Evolutionary conservation across 2,888 invertebrate genomes (phyloP).

Genomic region (Eucera pruinosa): DNA sequence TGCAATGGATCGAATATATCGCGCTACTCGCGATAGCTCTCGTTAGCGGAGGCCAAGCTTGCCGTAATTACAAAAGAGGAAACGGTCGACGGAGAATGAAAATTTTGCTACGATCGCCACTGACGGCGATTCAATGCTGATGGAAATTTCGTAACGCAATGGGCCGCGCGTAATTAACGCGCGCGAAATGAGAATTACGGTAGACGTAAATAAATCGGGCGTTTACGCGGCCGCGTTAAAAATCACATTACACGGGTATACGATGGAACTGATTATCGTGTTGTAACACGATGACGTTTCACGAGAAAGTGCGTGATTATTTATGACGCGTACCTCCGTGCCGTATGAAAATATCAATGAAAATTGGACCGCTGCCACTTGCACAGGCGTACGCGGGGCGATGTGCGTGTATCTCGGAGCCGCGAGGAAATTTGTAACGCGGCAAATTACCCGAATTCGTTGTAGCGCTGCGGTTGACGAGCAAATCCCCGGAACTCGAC

Average conservation of each 20-base stretch:
- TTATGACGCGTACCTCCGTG: constrained; percentile 7
- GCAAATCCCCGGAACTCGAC: constrained; percentile 23
- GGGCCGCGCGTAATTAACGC: constrained; percentile 1
- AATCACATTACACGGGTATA: constrained; percentile 7
- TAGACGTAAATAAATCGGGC: constrained; percentile 16
- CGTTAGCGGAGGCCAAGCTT: too few species aligned
- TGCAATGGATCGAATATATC: too few species aligned
- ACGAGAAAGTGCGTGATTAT: constrained; percentile 32
- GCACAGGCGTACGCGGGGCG: not conserved
- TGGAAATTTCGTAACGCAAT: constrained; percentile 1
- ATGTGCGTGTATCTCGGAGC: constrained; percentile 9
- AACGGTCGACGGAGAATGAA: not conserved
- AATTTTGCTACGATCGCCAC: not conserved
- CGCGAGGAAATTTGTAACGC: constrained; percentile 39
- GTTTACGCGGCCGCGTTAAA: constrained; percentile 2
- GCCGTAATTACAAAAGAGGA: too few species aligned
- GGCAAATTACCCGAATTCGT: constrained; percentile 50
- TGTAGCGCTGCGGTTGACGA: constrained; percentile 33
- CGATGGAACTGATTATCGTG: constrained; percentile 34
- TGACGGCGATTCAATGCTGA: not conserved
- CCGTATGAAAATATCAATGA: constrained; percentile 57
- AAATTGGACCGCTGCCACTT: constrained; percentile 52
- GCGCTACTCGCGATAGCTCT: too few species aligned
- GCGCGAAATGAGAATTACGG: constrained; percentile 5
- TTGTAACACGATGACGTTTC: constrained; percentile 10